Percentiles rank a stretch among this genome's conserved stretches.
These are phyloP conservation scores for Tetramorium simillimum DNA, from an alignment of 1,140 invertebrate species.

Conservation along the genomic window DNA sequence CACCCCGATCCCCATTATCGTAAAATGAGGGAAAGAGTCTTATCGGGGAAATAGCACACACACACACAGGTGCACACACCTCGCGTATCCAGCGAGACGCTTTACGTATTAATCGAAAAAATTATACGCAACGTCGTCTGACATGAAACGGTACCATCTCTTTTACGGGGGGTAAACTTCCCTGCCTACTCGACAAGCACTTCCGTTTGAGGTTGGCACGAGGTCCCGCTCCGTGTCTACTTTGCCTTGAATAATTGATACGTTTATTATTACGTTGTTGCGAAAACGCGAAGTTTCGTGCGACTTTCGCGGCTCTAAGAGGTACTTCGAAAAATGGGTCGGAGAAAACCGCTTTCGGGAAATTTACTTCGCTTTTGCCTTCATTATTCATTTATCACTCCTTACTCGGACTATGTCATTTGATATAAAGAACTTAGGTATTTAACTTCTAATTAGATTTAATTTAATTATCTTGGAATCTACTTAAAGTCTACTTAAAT, in stretches of 20 bases:
- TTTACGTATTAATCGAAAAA: constrained; percentile 67
- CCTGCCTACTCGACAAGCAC: neutral
- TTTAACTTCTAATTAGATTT: neutral
- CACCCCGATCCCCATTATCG: constrained; percentile 26
- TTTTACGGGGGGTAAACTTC: constrained; percentile 19
- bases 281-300: neutral
- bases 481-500: neutral
- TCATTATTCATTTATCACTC: neutral
- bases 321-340: neutral
- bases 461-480: neutral
- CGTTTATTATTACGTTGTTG: constrained; percentile 1
- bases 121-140: constrained; percentile 42
- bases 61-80: neutral
- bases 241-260: constrained; percentile 30
- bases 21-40: constrained; percentile 54
- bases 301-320: neutral
- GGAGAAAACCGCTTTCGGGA: neutral
- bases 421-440: neutral
- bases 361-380: neutral
- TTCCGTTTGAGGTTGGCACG: constrained; percentile 44
- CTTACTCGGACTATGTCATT: neutral
- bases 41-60: constrained; percentile 44
- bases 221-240: neutral
- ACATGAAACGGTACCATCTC: constrained; percentile 42
- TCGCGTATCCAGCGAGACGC: neutral